Base-by-base conservation (phyloP, 2,797 vertebrate genomes). In the Lacerta agilis region DNA sequence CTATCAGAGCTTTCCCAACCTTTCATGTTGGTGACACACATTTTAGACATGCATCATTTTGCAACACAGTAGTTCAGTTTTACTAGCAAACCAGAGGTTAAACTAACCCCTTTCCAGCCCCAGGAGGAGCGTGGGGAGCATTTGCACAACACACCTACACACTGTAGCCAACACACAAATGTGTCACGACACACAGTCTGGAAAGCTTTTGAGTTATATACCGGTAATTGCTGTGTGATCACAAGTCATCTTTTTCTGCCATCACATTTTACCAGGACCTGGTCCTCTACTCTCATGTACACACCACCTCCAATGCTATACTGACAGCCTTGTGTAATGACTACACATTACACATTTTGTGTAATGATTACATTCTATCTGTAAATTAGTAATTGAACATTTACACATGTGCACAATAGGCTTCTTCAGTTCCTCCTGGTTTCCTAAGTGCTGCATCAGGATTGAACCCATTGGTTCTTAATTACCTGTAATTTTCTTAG, bases 381-480 rank as follows among this genome's bases (percentile, higher is more conserved):
- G 55, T 73, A 58, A 69, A 71, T 33, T 77, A 2, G 20, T 38
- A 61, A 41, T 25, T 71, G n/a, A 83, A 78, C 49, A 15, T 55
- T 29, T 23, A 20, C 33, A 69, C 55, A 77, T 49, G 8, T 3
- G 20, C 15, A 83, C 4, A 20, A 67, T 20, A 55, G 49, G 49
- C 71, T 18, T 36, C 2, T 49, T 75, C 45, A 77, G 27, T 76
- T 75, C 79, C 76, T 36, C 64, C 3, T 23, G 43, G 71, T 27
- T 41, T 61, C 58, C 45, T 29, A 36, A 82, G 49, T 55, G 49
- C 49, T 1, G 13, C 49, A 55, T 49, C 49, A n/a, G n/a, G n/a
- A n/a, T n/a, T n/a, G n/a, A n/a, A 71, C 73, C 15, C 27, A 55
- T 3, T 0, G 0, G 9, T 78, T 67, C 10, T 88, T 87, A 76